Conservation (phyloP, 2,797 vertebrate species). For the Limosa lapponica region DNA sequence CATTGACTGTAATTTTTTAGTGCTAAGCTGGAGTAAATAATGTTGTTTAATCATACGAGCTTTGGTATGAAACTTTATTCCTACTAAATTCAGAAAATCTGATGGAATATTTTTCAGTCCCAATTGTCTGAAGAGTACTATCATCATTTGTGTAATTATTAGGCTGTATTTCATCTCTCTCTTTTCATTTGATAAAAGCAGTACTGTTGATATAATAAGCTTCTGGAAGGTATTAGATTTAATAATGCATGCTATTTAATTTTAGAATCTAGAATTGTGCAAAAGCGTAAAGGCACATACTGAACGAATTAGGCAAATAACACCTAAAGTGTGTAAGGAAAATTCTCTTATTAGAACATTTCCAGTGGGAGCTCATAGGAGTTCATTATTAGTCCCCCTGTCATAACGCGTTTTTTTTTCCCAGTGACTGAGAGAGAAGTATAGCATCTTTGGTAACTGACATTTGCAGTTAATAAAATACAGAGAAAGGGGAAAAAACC, state of each 20-base stretch:
- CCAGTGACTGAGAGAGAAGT: not conserved
- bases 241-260: slow-evolving; percentile 58
- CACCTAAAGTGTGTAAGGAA: not conserved
- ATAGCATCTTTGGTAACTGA: not conserved
- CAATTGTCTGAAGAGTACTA: not conserved
- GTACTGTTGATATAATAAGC: slow-evolving; percentile 8
- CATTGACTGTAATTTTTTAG: not conserved
- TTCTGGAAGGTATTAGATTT: slow-evolving; percentile 32
- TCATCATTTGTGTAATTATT: slow-evolving; percentile 25
- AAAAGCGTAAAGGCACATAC: not conserved
- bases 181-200: slow-evolving; percentile 25
- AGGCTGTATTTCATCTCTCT: not conserved
- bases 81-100: not conserved
- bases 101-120: not conserved
- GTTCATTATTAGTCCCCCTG: not conserved
- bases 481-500: not conserved
- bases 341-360: not conserved
- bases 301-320: slow-evolving; percentile 26
- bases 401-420: not conserved
- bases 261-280: slow-evolving; percentile 1
- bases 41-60: not conserved
- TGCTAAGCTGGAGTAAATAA: not conserved
- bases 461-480: not conserved
- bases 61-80: not conserved
- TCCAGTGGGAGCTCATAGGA: not conserved